phyloP scores from a whole-genome alignment of 2,113 vertebrate species.

The Phylloscopus trochiloides region DNA sequence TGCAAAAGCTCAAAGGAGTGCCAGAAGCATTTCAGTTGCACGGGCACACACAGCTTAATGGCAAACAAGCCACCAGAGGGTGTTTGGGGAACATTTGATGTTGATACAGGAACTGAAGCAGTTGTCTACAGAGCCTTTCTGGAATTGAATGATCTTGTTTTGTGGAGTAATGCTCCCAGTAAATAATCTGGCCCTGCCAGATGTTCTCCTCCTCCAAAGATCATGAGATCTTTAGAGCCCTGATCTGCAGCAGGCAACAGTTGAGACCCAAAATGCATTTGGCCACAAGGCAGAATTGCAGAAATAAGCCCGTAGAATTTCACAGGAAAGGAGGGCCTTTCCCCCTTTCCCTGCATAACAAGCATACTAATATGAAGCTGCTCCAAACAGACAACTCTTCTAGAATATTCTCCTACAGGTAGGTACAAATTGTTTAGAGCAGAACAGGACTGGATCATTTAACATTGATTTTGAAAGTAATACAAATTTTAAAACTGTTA shows the following conservation, averaged over 20 bases:
- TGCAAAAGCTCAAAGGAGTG: not conserved
- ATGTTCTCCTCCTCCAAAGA: not conserved
- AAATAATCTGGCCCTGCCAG: not conserved
- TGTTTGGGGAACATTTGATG: not conserved
- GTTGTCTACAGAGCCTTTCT: not conserved
- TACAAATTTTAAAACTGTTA: not conserved
- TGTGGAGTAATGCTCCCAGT: not conserved
- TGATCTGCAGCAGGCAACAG: not conserved
- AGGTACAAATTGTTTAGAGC: not conserved
- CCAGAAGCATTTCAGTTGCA: not conserved
- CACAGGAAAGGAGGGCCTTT: not conserved
- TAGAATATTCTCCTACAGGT: not conserved
- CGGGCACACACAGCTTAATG: not conserved
- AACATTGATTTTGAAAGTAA: not conserved
- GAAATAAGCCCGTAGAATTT: not conserved
- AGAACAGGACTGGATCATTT: not conserved
- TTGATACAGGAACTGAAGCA: not conserved
- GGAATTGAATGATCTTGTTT: not conserved
- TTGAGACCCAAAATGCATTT: not conserved
- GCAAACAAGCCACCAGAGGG: not conserved
- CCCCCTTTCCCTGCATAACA: not conserved
- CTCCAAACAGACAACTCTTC: not conserved
- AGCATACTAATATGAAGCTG: not conserved
- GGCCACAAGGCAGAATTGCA: not conserved
- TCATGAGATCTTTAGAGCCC: not conserved